Percentiles rank a stretch among this genome's conserved stretches.
phyloP scores from a whole-genome alignment of 2,113 vertebrate genomes.

The Tringa solitaria region DNA sequence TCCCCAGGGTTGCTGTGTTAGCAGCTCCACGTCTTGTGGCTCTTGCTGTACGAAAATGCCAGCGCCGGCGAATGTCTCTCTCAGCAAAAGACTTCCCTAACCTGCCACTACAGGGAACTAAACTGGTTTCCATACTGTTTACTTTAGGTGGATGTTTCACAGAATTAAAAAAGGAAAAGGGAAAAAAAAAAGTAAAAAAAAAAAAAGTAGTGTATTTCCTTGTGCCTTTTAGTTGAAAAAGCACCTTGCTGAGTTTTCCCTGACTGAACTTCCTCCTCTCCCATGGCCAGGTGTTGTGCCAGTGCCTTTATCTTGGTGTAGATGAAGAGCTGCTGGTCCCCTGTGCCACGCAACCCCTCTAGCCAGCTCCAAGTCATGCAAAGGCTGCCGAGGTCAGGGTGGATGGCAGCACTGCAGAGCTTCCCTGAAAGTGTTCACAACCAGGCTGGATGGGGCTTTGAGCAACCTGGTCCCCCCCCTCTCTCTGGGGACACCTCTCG shows the following conservation, averaged over 20 bases:
- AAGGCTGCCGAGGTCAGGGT: background rate
- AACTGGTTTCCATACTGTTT: background rate
- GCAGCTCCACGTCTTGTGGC: background rate
- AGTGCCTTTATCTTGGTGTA: background rate
- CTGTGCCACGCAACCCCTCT: rapidly evolving
- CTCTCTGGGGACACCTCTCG: background rate
- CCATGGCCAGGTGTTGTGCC: no score
- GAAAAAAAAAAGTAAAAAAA: background rate
- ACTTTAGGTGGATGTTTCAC: background rate
- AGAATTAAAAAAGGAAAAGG: background rate
- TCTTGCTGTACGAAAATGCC: background rate
- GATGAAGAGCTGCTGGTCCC: no score
- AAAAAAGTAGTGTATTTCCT: background rate
- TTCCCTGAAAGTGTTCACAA: no score
- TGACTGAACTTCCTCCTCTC: background rate
- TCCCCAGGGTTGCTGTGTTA: background rate
- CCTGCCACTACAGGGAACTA: background rate
- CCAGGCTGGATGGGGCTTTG: no score
- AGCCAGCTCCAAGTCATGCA: rapidly evolving
- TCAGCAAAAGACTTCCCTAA: background rate
- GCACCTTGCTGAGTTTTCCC: background rate
- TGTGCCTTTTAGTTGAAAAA: background rate
- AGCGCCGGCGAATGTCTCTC: no score
- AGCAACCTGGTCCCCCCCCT: no score
- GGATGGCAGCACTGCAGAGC: no score